Conservation (phyloP, 2,888 invertebrate genomes). For the Eurytoma californica region DNA sequence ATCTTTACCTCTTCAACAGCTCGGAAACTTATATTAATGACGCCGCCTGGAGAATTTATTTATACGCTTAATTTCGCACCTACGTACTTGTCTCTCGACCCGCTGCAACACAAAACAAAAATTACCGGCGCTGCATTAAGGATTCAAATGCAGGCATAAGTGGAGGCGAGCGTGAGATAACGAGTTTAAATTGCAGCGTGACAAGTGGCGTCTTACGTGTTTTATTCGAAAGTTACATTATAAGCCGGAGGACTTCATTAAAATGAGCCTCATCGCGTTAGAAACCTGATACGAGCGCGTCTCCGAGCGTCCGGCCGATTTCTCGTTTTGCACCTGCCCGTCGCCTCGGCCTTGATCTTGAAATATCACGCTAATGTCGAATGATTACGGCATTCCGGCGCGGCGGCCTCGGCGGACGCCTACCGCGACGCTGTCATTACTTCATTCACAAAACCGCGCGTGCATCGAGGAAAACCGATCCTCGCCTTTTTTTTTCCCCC, state of each 20-base stretch:
- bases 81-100: too few species aligned
- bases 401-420: neutral
- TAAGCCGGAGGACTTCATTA: conserved; percentile 22
- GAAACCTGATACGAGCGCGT: conserved; percentile 22
- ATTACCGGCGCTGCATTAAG: too few species aligned
- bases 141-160: too few species aligned
- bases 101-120: too few species aligned
- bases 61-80: too few species aligned
- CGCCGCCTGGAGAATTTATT: too few species aligned
- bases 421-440: neutral
- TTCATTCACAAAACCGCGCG: conserved; percentile 11
- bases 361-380: conserved; percentile 47
- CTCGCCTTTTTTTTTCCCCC: too few species aligned
- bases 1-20: neutral
- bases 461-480: neutral
- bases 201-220: too few species aligned
- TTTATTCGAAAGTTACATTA: conserved; percentile 2
- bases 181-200: too few species aligned
- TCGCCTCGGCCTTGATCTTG: conserved; percentile 49
- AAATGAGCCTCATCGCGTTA: conserved; percentile 30
- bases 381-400: conserved; percentile 16
- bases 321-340: conserved; percentile 37
- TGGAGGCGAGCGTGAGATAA: too few species aligned
- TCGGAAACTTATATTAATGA: too few species aligned
- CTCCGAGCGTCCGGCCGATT: conserved; percentile 8